Percentiles rank a stretch among this genome's conserved stretches.
These are phyloP conservation scores for Garra rufa DNA, from an alignment of 2,113 vertebrate species.

Conservation along the genomic window DNA sequence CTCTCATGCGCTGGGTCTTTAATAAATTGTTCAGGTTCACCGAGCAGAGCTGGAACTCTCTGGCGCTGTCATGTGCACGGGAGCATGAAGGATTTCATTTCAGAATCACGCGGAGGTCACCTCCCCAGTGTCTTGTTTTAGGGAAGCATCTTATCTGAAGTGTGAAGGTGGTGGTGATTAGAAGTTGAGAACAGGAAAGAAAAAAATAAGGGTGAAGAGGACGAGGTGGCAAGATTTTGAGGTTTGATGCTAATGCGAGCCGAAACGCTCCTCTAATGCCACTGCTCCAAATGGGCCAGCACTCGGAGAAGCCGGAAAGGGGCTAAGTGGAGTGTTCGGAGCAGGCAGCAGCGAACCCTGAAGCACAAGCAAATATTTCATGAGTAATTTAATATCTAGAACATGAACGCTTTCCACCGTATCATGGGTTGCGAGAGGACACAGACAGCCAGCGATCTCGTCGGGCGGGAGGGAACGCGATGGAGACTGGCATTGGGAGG, in stretches of 20 bases:
- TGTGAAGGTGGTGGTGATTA: constrained; percentile 25
- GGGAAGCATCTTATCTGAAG: constrained; percentile 42
- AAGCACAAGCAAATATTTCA: constrained; percentile 79
- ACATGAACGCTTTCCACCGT: constrained; percentile 68
- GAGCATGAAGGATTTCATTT: constrained; percentile 65
- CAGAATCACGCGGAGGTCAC: constrained; percentile 66
- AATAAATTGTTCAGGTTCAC: constrained; percentile 68
- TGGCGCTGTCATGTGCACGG: constrained; percentile 64
- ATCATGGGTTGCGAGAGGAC: constrained; percentile 64
- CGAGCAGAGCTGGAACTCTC: constrained; percentile 64
- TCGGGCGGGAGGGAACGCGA: neutral
- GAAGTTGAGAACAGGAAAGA: constrained; percentile 14
- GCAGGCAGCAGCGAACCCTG: constrained; percentile 67
- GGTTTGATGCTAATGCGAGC: constrained; percentile 69
- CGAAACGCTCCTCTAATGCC: constrained; percentile 71
- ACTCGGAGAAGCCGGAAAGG: constrained; percentile 62
- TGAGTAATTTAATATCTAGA: constrained; percentile 85
- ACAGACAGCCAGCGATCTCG: constrained; percentile 66
- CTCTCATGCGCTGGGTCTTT: constrained; percentile 64
- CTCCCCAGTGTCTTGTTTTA: constrained; percentile 64
- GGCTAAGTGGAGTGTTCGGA: constrained; percentile 71
- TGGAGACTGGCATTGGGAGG: neutral
- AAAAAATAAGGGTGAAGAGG: constrained; percentile 31
- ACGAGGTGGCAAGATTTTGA: constrained; percentile 66
- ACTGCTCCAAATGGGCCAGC: constrained; percentile 71